Percentiles rank a stretch among this genome's conserved stretches.
These are phyloP conservation scores for Pararge aegeria DNA, from an alignment of 1,140 invertebrate genomes.

Conservation along the genomic window DNA sequence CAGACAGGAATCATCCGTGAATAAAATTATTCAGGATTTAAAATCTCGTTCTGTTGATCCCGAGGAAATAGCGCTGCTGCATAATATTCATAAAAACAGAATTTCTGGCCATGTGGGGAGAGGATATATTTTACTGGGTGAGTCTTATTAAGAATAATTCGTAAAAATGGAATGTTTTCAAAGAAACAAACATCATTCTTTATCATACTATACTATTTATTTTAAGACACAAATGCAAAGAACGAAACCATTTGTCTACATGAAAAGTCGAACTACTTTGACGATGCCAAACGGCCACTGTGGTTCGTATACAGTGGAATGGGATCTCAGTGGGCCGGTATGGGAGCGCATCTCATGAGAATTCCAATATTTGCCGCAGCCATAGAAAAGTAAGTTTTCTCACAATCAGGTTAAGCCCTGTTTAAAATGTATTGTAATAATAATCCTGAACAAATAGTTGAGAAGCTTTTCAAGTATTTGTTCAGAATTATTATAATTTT, in stretches of 20 bases:
- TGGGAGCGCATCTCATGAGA: slow-evolving; percentile 84
- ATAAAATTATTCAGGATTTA: slow-evolving; percentile 41
- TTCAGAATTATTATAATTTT: too few relatives aligned
- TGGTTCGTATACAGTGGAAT: slow-evolving; percentile 95
- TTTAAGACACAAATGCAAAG: slow-evolving; percentile 80
- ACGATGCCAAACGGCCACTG: slow-evolving; percentile 82
- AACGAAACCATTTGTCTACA: slow-evolving; percentile 51
- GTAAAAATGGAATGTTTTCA: too few relatives aligned
- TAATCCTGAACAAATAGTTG: neutral
- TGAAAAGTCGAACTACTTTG: slow-evolving; percentile 78
- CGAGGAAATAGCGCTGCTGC: slow-evolving; percentile 80
- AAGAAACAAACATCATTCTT: too few relatives aligned
- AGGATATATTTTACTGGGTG: slow-evolving; percentile 80
- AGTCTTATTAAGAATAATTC: too few relatives aligned
- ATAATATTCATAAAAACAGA: slow-evolving; percentile 78
- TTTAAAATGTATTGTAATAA: neutral
- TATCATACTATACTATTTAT: too few relatives aligned
- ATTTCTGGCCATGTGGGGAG: slow-evolving; percentile 82
- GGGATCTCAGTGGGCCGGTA: slow-evolving; percentile 92
- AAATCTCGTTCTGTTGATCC: slow-evolving; percentile 69
- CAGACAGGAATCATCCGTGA: slow-evolving; percentile 40
- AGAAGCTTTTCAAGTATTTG: too few relatives aligned
- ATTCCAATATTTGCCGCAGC: slow-evolving; percentile 86
- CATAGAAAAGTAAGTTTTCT: slow-evolving; percentile 81
- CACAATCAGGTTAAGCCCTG: slow-evolving; percentile 38